phyloP scores from a whole-genome alignment of 53 echinoderm and acorn worm species.

The Mesocentrotus franciscanus region DNA sequence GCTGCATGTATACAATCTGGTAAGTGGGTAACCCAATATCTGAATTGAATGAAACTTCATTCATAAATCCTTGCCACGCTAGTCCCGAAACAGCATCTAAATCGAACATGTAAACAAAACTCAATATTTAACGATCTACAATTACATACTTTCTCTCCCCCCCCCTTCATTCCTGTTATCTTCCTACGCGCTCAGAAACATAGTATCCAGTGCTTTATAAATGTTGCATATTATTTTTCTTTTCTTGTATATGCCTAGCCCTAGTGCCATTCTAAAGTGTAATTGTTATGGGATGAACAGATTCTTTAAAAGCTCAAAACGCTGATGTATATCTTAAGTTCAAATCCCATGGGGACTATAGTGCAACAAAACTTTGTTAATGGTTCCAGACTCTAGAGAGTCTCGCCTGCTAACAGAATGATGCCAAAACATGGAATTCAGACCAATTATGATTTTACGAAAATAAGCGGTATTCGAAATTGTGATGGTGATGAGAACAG shows the following conservation, averaged over 20 bases:
- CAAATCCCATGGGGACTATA: background rate
- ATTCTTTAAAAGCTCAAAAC: background rate
- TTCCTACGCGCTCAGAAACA: no score
- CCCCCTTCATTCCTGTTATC: no score
- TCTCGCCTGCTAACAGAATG: background rate
- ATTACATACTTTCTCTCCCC: background rate
- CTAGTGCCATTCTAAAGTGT: background rate
- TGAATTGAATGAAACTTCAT: slow-evolving; percentile 15
- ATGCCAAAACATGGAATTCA: background rate
- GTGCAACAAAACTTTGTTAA: background rate
- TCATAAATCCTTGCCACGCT: background rate
- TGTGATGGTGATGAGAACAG: no score
- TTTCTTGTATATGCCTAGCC: background rate
- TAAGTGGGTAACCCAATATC: slow-evolving; percentile 4
- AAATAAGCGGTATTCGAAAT: no score
- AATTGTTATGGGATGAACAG: background rate
- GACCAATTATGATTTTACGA: no score
- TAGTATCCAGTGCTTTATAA: no score
- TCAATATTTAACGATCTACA: background rate
- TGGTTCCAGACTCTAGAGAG: background rate
- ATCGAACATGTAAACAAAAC: background rate
- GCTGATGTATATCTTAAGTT: no score
- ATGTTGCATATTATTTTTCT: no score
- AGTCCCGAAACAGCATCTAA: background rate
- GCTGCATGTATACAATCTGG: slow-evolving; percentile 32